Conservation (phyloP, 92 coral and sea anemone genomes). For the Paramuricea clavata region DNA sequence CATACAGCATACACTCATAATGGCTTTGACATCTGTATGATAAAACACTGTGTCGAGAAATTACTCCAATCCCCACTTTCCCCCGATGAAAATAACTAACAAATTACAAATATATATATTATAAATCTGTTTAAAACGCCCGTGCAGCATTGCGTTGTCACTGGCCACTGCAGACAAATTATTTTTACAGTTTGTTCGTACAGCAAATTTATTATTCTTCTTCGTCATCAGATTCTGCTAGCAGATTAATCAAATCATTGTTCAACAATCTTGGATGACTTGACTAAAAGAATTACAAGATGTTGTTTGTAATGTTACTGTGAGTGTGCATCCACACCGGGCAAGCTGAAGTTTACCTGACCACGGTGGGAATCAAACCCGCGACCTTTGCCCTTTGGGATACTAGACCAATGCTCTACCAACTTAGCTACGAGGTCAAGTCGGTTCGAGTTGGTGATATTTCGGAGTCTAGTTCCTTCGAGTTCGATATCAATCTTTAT, state of each 20-base stretch:
- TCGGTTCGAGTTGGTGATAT: too few relatives aligned
- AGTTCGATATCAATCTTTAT: too few relatives aligned
- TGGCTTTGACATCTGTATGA: not conserved
- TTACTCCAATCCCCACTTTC: not conserved
- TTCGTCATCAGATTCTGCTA: constrained; percentile 92
- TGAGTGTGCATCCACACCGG: too few relatives aligned
- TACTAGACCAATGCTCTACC: too few relatives aligned
- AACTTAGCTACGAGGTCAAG: too few relatives aligned
- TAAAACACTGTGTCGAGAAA: not conserved
- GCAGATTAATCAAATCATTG: constrained; percentile 91
- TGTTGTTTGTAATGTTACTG: too few relatives aligned
- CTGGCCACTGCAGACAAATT: not conserved
- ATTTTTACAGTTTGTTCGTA: not conserved
- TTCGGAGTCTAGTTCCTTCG: too few relatives aligned
- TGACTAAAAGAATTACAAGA: constrained; percentile 64
- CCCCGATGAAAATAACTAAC: not conserved
- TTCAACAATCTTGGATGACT: constrained; percentile 70
- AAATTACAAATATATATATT: not conserved
- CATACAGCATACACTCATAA: not conserved
- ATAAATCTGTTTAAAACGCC: not conserved
- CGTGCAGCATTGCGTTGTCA: not conserved
- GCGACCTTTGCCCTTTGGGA: too few relatives aligned
- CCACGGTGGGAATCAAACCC: too few relatives aligned
- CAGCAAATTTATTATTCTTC: constrained; percentile 51
- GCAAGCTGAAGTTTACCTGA: too few relatives aligned